phyloP scores from a whole-genome alignment of 2,113 vertebrate genomes.

The Gallinago media region DNA sequence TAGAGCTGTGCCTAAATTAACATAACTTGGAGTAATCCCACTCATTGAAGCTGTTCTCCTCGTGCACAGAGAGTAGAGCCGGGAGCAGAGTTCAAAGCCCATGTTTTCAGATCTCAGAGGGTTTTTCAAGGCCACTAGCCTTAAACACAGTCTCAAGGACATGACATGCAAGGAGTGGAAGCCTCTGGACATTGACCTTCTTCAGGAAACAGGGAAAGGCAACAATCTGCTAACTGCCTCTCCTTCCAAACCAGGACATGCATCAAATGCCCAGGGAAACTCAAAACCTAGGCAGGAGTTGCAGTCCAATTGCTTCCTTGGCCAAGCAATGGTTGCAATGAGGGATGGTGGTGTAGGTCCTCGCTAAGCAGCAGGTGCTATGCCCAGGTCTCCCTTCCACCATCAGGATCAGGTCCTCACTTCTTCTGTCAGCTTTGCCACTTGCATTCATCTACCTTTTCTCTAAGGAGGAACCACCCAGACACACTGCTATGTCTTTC shows the following conservation, averaged over 20 bases:
- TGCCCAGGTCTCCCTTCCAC: background rate
- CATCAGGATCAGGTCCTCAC: background rate
- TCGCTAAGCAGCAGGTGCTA: background rate
- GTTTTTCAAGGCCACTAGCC: background rate
- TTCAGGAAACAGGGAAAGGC: background rate
- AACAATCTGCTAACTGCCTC: background rate
- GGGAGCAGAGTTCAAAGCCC: too few relatives aligned
- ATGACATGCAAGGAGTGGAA: background rate
- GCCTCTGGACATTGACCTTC: background rate
- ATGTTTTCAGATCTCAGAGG: background rate
- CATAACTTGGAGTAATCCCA: background rate
- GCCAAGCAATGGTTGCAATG: background rate
- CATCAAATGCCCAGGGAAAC: background rate
- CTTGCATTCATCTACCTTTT: background rate
- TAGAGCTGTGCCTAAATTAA: background rate
- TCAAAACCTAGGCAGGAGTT: background rate
- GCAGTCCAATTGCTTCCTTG: accelerated
- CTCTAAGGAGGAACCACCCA: background rate
- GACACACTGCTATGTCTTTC: background rate
- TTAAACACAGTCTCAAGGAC: background rate
- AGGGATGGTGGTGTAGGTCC: background rate
- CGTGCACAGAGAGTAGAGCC: too few relatives aligned
- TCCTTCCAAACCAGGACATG: background rate
- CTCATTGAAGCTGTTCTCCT: background rate
- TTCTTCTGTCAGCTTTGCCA: background rate